Evolutionary conservation across 2,888 invertebrate genomes (phyloP).

Genomic region (Yponomeuta plumbellus): DNA sequence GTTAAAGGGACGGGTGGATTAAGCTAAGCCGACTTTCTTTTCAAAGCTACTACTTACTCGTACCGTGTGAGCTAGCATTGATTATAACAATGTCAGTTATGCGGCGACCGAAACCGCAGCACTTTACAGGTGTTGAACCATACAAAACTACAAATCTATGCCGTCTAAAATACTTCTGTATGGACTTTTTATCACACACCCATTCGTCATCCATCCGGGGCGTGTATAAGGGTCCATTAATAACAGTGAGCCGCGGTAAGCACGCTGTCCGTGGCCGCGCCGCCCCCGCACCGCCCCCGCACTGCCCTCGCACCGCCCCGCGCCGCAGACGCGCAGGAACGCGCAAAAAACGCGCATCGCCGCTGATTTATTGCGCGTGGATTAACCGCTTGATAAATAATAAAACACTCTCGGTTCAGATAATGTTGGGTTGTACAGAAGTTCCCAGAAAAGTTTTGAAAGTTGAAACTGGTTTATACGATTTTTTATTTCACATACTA

Average conservation of each 20-base stretch:
- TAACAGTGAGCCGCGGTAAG: conserved; percentile 64
- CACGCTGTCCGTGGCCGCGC: conserved; percentile 69
- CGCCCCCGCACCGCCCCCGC: conserved; percentile 43
- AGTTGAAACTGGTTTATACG: too few species aligned
- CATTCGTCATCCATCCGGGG: background rate
- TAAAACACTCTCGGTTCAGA: conserved; percentile 39
- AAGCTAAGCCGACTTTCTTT: too few species aligned
- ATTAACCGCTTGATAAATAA: conserved; percentile 56
- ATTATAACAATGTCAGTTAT: too few species aligned
- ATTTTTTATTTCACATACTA: too few species aligned
- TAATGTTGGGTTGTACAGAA: background rate
- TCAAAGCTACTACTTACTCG: too few species aligned
- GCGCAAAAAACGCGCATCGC: conserved; percentile 15
- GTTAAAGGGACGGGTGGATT: too few species aligned
- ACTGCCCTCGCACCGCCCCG: conserved; percentile 47
- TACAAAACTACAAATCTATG: too few species aligned
- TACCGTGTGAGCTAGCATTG: too few species aligned
- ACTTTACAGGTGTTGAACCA: too few species aligned
- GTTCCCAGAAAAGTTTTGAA: background rate
- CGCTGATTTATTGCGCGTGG: conserved; percentile 66
- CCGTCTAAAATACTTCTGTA: background rate
- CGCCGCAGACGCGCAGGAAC: background rate
- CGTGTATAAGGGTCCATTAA: conserved; percentile 57
- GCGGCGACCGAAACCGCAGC: too few species aligned
- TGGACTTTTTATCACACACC: background rate